phyloP scores from a whole-genome alignment of 2,888 invertebrate genomes.

The Boloria selene region DNA sequence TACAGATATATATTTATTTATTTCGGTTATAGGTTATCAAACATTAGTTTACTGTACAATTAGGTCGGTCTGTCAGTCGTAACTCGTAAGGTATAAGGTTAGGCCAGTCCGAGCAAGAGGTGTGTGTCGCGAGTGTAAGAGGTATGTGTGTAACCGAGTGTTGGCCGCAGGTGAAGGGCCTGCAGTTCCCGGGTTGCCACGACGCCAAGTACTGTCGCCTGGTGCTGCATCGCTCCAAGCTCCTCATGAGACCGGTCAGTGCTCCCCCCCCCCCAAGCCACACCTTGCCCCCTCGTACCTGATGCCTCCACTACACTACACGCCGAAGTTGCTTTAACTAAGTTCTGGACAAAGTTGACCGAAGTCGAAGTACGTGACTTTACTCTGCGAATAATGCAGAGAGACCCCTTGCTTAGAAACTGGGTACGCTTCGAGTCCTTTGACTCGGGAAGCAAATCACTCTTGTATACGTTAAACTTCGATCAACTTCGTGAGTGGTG shows the following conservation, averaged over 20 bases:
- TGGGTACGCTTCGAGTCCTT: too few species aligned
- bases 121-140: slow-evolving; percentile 24
- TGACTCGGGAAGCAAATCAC: too few species aligned
- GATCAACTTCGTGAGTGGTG: too few species aligned
- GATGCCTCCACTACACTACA: too few species aligned
- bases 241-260: slow-evolving; percentile 98
- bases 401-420: too few species aligned
- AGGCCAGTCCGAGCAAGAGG: slow-evolving; percentile 19
- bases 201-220: slow-evolving; percentile 97
- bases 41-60: neutral
- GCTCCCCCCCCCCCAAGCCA: slow-evolving; percentile 47
- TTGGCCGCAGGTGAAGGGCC: slow-evolving; percentile 94
- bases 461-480: too few species aligned
- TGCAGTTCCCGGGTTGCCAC: slow-evolving; percentile 97
- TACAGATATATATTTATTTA: neutral
- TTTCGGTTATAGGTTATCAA: neutral
- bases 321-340: too few species aligned
- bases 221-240: slow-evolving; percentile 97
- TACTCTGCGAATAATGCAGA: too few species aligned
- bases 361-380: too few species aligned
- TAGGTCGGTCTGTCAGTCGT: slow-evolving; percentile 17
- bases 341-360: too few species aligned
- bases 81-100: slow-evolving; percentile 11
- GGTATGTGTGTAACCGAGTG: slow-evolving; percentile 47
- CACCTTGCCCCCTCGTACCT: neutral